Conservation (phyloP, 2,888 invertebrate species). For the Metalampra italica region DNA sequence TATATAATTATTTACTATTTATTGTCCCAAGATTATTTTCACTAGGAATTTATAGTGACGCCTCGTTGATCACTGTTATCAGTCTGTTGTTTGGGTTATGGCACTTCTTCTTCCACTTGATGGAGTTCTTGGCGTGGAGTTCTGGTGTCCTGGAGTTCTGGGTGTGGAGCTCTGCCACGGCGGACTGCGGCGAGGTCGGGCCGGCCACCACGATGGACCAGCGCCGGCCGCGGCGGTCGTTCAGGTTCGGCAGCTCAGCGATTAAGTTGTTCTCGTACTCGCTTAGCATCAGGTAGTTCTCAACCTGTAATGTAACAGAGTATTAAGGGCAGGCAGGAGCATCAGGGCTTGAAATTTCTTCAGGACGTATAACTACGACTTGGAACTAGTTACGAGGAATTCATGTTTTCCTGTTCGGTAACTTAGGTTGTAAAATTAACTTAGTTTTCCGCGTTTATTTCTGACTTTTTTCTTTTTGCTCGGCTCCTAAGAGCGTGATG, state of each 20-base stretch:
- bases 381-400: too few species aligned
- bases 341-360: too few species aligned
- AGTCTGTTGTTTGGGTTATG: constrained; percentile 80
- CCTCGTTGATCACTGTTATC: constrained; percentile 89
- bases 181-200: constrained; percentile 34
- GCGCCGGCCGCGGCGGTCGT: constrained; percentile 84
- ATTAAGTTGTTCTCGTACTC: constrained; percentile 92
- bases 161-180: constrained; percentile 38
- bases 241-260: constrained; percentile 85
- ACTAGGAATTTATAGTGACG: constrained; percentile 74
- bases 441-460: too few species aligned
- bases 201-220: constrained; percentile 83
- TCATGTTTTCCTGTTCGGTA: too few species aligned
- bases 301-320: constrained; percentile 74
- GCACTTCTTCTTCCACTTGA: constrained; percentile 73
- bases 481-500: too few species aligned
- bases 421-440: too few species aligned
- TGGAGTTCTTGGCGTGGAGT: constrained; percentile 54
- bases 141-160: constrained; percentile 59
- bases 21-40: constrained; percentile 59
- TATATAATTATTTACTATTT: constrained; percentile 49
- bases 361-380: background rate
- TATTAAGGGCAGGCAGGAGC: background rate
- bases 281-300: constrained; percentile 91
- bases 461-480: too few species aligned